These are phyloP conservation scores for Branchellion lobata DNA, from an alignment of 2,888 invertebrate genomes.

Conservation along the genomic window DNA sequence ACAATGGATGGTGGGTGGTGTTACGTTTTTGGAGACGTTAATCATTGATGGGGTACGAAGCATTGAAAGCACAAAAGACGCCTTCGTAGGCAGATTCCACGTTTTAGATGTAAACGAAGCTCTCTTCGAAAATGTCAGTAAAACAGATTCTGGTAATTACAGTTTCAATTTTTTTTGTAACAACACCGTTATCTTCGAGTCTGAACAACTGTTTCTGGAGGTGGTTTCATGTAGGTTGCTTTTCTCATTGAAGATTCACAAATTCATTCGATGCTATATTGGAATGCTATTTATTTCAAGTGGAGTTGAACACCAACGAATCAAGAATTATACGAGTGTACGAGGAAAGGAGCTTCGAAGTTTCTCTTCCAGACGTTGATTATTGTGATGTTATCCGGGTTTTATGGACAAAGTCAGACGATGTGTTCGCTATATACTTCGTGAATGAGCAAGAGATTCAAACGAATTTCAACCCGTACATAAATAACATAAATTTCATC, in stretches of 20 bases:
- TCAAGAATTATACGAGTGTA: not conserved
- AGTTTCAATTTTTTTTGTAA: not conserved
- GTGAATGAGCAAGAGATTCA: not conserved
- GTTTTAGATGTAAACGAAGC: not conserved
- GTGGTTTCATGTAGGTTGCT: not conserved
- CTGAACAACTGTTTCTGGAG: not conserved
- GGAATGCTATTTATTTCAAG: too few species aligned
- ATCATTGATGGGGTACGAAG: not conserved
- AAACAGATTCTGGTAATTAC: not conserved
- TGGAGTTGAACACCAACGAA: too few species aligned
- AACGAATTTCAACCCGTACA: not conserved
- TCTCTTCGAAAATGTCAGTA: not conserved
- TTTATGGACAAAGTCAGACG: not conserved
- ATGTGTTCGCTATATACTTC: not conserved
- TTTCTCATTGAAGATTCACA: too few species aligned
- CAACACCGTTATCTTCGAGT: not conserved
- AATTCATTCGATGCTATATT: too few species aligned
- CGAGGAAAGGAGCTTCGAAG: not conserved
- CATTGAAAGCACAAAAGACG: not conserved
- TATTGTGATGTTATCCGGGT: not conserved
- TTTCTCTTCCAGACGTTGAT: not conserved
- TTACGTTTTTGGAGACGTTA: not conserved
- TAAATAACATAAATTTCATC: not conserved
- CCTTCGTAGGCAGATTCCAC: not conserved
- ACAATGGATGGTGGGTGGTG: not conserved